These are phyloP conservation scores for Myiotriccus ornatus DNA, from an alignment of 2,797 vertebrate genomes.

Conservation along the genomic window DNA sequence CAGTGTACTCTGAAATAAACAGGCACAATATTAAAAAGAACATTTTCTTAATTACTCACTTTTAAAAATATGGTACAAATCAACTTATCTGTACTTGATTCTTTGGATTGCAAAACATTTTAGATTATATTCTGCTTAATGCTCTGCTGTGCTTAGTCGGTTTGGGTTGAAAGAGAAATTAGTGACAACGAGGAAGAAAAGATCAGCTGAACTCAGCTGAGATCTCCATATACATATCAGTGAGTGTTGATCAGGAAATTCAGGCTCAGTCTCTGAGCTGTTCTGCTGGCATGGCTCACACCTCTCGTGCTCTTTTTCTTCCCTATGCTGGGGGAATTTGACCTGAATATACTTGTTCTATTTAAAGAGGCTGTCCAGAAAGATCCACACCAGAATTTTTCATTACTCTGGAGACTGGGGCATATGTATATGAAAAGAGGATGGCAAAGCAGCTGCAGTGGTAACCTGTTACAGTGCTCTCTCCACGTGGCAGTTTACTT, in stretches of 20 bases:
- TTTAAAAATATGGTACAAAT: background rate
- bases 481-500: background rate
- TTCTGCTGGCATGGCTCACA: background rate
- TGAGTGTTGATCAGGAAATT: background rate
- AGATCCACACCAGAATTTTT: background rate
- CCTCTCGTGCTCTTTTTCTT: background rate
- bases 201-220: background rate
- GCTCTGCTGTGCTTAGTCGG: accelerated
- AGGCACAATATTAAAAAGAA: background rate
- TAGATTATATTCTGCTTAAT: background rate
- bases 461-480: background rate
- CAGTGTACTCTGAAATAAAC: background rate
- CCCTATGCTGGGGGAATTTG: background rate
- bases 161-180: background rate
- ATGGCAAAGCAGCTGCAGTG: background rate
- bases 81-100: background rate
- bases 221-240: background rate
- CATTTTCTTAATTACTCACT: background rate
- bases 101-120: background rate
- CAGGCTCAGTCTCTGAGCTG: background rate
- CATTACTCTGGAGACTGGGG: background rate
- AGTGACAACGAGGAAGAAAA: accelerated
- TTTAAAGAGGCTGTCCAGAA: background rate
- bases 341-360: background rate
- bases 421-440: background rate